Percentiles rank a stretch among this genome's conserved stretches.
Evolutionary conservation across 2,888 invertebrate species (phyloP).

Genomic region (Caradrina kadenii): DNA sequence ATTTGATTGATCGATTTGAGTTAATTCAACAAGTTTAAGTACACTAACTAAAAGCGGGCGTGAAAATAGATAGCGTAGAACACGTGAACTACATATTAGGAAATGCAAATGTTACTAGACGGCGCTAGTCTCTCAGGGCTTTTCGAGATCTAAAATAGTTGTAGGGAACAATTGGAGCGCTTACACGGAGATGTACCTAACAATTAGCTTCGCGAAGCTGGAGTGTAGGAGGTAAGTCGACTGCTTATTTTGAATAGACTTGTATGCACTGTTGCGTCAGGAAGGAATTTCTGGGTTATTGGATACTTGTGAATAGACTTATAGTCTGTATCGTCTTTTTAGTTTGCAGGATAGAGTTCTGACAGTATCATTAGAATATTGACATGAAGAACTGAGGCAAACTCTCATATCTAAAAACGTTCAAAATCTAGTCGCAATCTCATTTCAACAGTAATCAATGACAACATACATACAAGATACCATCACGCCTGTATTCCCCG

Average conservation of each 20-base stretch:
- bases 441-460: too few species aligned
- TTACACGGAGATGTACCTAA: conserved; percentile 26
- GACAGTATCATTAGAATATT: neutral
- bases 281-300: neutral
- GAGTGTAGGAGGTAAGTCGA: neutral
- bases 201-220: conserved; percentile 31
- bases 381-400: neutral
- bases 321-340: neutral
- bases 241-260: conserved; percentile 19
- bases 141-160: conserved; percentile 39
- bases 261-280: neutral
- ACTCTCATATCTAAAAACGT: too few species aligned
- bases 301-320: neutral
- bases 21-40: neutral
- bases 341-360: neutral
- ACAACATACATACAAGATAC: too few species aligned
- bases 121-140: conserved; percentile 22
- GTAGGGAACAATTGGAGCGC: conserved; percentile 26
- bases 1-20: too few species aligned
- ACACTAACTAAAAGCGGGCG: neutral
- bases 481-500: too few species aligned
- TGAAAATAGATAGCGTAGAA: conserved; percentile 28
- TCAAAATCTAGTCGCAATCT: too few species aligned
- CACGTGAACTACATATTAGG: conserved; percentile 15
- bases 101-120: conserved; percentile 39